These are phyloP conservation scores for Holacanthus passer DNA, from an alignment of 2,113 vertebrate species.

Conservation along the genomic window DNA sequence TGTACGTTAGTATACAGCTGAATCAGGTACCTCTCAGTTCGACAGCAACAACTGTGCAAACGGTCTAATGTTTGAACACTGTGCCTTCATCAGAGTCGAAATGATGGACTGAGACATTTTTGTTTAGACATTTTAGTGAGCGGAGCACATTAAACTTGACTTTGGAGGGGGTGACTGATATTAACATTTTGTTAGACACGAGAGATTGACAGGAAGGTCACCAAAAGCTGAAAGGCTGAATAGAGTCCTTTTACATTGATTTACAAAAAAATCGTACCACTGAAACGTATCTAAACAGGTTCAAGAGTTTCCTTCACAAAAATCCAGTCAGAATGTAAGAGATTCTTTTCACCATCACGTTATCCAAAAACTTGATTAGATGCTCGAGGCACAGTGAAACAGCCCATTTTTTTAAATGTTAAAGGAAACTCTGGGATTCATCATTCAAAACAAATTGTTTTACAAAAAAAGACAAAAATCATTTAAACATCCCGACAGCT, in stretches of 20 bases:
- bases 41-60: background rate
- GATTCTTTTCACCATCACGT: background rate
- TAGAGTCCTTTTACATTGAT: background rate
- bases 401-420: background rate
- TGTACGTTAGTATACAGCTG: background rate
- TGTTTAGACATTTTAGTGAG: background rate
- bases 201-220: background rate
- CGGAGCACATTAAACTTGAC: background rate
- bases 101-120: background rate
- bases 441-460: background rate
- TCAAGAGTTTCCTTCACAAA: background rate
- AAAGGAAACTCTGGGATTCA: background rate
- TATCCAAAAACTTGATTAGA: background rate
- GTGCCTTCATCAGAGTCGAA: background rate
- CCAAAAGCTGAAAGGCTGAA: background rate
- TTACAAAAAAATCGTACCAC: background rate
- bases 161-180: background rate
- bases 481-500: background rate
- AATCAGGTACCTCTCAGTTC: background rate
- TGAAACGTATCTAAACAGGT: background rate
- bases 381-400: background rate
- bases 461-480: background rate
- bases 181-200: background rate
- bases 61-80: background rate
- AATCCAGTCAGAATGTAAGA: background rate